Percentiles rank a stretch among this genome's conserved stretches.
phyloP scores from a whole-genome alignment of 1,140 invertebrate genomes.

The Formica exsecta region DNA sequence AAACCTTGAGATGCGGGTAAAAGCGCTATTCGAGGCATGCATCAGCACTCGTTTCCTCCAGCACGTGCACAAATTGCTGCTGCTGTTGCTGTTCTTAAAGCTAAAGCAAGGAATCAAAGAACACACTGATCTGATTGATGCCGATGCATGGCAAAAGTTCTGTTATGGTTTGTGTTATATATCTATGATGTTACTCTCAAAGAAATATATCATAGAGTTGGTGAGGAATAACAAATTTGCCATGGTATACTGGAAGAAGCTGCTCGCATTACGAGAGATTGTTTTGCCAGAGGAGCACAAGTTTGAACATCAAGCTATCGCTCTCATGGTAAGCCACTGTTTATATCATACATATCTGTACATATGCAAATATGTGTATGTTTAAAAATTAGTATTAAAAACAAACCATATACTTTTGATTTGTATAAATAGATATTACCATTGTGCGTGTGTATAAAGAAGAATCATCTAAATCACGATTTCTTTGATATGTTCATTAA shows the following conservation, averaged over 20 bases:
- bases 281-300: conserved; percentile 73
- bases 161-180: conserved; percentile 78
- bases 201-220: conserved; percentile 81
- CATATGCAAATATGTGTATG: conserved; percentile 69
- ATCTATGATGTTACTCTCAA: conserved; percentile 80
- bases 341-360: conserved; percentile 4
- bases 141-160: conserved; percentile 76
- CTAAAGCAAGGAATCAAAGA: conserved; percentile 78
- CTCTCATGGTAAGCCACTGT: conserved; percentile 84
- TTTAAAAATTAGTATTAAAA: background rate
- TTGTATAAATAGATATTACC: conserved; percentile 88
- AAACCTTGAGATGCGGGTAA: conserved; percentile 80
- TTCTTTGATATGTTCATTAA: conserved; percentile 88
- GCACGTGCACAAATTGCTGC: conserved; percentile 80
- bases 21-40: conserved; percentile 82
- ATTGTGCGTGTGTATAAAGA: conserved; percentile 84
- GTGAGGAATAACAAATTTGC: conserved; percentile 80
- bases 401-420: conserved; percentile 72
- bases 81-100: conserved; percentile 80
- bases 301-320: conserved; percentile 87
- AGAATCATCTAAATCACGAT: conserved; percentile 82
- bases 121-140: conserved; percentile 67
- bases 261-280: conserved; percentile 76
- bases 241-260: conserved; percentile 83
- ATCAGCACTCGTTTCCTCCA: conserved; percentile 83